A percentile compares a stretch with the other conserved stretches of the same genome.
Evolutionary conservation across 2,888 invertebrate species (phyloP).

Genomic region (Dicyrtomina minuta): DNA sequence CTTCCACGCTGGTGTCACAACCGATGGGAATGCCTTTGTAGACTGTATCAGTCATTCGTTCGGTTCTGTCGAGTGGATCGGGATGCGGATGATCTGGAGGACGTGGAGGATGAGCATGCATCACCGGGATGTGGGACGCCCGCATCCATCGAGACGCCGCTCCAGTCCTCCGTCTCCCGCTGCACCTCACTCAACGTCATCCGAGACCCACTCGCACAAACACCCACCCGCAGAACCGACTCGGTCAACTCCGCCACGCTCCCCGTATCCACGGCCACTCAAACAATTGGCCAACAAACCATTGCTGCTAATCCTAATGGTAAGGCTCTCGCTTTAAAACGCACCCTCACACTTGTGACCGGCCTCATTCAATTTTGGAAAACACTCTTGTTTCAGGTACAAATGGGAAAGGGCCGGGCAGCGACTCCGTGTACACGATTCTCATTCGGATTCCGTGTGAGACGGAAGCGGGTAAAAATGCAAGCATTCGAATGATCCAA

Average conservation of each 20-base stretch:
- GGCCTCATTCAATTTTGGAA: not conserved
- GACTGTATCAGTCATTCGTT: constrained; percentile 66
- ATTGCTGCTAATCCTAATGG: not conserved
- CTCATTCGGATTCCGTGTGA: constrained; percentile 79
- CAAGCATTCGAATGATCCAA: constrained; percentile 86
- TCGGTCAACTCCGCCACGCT: constrained; percentile 49
- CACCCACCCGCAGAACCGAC: constrained; percentile 54
- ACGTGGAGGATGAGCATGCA: constrained; percentile 58
- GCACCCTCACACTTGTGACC: not conserved
- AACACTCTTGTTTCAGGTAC: constrained; percentile 45
- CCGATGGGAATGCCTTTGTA: constrained; percentile 46
- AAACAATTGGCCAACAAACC: constrained; percentile 55
- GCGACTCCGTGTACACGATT: constrained; percentile 78
- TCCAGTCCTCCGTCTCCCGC: constrained; percentile 81
- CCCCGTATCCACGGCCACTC: constrained; percentile 38
- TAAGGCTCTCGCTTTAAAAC: not conserved
- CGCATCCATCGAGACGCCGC: constrained; percentile 80
- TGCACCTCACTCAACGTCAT: constrained; percentile 81
- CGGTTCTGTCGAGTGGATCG: constrained; percentile 65
- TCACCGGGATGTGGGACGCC: constrained; percentile 58
- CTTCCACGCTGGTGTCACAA: constrained; percentile 47
- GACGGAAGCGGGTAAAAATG: constrained; percentile 64
- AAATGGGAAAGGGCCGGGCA: constrained; percentile 53
- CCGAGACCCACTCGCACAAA: constrained; percentile 59
- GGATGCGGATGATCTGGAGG: constrained; percentile 68